Percentiles rank a stretch among this genome's conserved stretches.
These are phyloP conservation scores for Campaea margaritaria DNA, from an alignment of 2,888 invertebrate species.

Conservation along the genomic window DNA sequence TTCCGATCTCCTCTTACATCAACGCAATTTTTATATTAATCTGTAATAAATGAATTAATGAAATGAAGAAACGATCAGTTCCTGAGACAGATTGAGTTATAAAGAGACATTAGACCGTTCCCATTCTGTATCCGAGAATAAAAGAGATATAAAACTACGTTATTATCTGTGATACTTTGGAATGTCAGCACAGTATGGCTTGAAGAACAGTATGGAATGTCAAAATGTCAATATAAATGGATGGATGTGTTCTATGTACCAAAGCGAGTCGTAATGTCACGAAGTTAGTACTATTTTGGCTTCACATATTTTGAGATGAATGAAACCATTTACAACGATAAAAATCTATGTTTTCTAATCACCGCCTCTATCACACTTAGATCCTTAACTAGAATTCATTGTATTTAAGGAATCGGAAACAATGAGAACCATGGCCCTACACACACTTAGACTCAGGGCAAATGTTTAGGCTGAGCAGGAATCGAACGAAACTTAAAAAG, in stretches of 20 bases:
- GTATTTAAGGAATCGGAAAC: too few relatives aligned
- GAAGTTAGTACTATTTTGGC: too few relatives aligned
- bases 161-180: conserved; percentile 31
- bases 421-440: too few relatives aligned
- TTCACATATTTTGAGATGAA: too few relatives aligned
- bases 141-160: conserved; percentile 37
- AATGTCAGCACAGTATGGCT: not conserved
- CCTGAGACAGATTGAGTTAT: conserved; percentile 33
- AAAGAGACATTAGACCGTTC: conserved; percentile 33
- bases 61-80: conserved; percentile 19
- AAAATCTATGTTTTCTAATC: too few relatives aligned
- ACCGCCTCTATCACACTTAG: too few relatives aligned
- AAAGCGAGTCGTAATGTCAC: too few relatives aligned
- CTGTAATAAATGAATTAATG: conserved; percentile 11
- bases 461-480: too few relatives aligned
- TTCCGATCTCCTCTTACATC: not conserved
- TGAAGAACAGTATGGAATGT: conserved; percentile 8
- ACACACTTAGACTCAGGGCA: too few relatives aligned
- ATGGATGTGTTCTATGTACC: not conserved
- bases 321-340: too few relatives aligned
- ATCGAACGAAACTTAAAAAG: too few relatives aligned
- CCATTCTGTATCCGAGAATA: conserved; percentile 28
- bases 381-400: too few relatives aligned
- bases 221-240: not conserved
- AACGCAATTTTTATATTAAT: not conserved